Percentiles rank a stretch among this genome's conserved stretches.
Evolutionary conservation across 2,113 vertebrate species (phyloP).

Genomic region (Phyllostomus discolor): DNA sequence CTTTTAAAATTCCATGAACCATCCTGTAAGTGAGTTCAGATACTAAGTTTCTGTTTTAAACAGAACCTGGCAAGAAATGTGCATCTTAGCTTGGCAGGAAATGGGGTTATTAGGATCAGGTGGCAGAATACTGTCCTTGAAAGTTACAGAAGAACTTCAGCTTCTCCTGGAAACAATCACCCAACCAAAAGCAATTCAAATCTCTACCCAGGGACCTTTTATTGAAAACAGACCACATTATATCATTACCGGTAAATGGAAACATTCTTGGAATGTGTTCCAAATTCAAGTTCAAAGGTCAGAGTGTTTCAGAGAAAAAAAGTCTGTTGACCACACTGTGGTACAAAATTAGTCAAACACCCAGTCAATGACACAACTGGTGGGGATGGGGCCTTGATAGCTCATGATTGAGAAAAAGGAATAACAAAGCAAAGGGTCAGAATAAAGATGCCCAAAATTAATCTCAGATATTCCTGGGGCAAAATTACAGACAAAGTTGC

Average conservation of each 20-base stretch:
- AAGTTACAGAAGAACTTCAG: background rate
- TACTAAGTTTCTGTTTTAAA: background rate
- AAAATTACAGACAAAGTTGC: background rate
- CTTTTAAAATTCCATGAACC: slow-evolving; percentile 22
- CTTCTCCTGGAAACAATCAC: background rate
- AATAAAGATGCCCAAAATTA: background rate
- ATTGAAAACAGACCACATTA: background rate
- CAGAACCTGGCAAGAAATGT: background rate
- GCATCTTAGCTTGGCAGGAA: background rate
- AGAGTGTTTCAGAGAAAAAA: slow-evolving; percentile 23
- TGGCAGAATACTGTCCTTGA: background rate
- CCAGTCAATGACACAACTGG: background rate
- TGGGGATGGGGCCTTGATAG: background rate
- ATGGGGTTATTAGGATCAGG: background rate
- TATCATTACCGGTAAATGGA: background rate
- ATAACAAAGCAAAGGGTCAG: background rate
- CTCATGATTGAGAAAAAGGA: background rate
- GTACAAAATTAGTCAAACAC: background rate
- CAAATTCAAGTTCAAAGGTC: slow-evolving; percentile 50
- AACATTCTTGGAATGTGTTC: background rate
- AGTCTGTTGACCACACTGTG: background rate
- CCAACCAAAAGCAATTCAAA: slow-evolving; percentile 12
- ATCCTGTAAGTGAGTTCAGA: background rate
- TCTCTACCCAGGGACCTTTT: background rate
- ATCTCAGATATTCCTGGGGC: background rate